Percentiles rank a stretch among this genome's conserved stretches.
Evolutionary conservation across 2,888 invertebrate species (phyloP).

Genomic region (Callinectes sapidus): DNA sequence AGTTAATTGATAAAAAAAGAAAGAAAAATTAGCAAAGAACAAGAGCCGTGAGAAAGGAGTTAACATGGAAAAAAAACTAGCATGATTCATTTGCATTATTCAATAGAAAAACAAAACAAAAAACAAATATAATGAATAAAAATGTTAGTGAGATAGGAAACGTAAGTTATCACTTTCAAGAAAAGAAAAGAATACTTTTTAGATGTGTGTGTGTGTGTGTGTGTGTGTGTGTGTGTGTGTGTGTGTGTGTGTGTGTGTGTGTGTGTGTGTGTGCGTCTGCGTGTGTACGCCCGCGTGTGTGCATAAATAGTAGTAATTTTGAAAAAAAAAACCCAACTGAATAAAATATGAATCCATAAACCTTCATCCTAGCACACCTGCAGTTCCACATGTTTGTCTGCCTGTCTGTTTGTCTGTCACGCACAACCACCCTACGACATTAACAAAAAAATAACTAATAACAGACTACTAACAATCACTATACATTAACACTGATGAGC

Average conservation of each 20-base stretch:
- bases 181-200: background rate
- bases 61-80: background rate
- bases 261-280: conserved; percentile 32
- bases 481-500: too few species aligned
- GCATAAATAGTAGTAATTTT: background rate
- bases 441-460: too few species aligned
- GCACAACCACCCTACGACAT: background rate
- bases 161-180: too few species aligned
- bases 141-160: background rate
- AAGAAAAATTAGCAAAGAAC: background rate
- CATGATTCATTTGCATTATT: background rate
- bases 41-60: background rate
- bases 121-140: background rate
- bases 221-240: background rate
- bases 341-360: background rate
- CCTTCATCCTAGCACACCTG: background rate
- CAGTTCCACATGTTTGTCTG: background rate
- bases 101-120: background rate
- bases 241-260: conserved; percentile 34
- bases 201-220: background rate
- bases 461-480: too few species aligned
- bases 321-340: background rate
- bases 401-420: background rate
- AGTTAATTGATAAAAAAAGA: background rate
- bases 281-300: too few species aligned